Evolutionary conservation across 2,888 invertebrate species (phyloP), one percentile per base, ranked within the genome.

Genomic region (Lepeophtheirus nordmannii): DNA sequence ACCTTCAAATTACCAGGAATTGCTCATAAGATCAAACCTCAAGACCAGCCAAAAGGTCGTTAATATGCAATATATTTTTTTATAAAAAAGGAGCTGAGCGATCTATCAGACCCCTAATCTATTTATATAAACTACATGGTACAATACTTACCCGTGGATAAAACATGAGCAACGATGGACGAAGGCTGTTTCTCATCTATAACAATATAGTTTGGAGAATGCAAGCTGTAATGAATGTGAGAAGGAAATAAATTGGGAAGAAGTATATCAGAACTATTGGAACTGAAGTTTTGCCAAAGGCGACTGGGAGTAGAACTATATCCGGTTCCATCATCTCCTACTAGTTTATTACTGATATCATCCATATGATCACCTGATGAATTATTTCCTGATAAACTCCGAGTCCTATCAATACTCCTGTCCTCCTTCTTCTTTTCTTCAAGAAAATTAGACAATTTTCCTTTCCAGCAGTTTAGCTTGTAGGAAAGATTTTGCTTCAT

Each of bases 181-280:
- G 66, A 66, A 17, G 66, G 66, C 30, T 66, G 38, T n/a, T 30
- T 61, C 22, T 66, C 66, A 41, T 41, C 46, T 40, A 66, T 41
- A 10, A 60, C 60, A 37, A 46, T 46, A 46, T 46, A 37, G 39
- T 37, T 61, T 12, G 30, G 61, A 58, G 58, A 58, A 22, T 20
- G 17, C 9, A 30, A 20, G 17, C 30, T 20, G 14, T 23, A 58
- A 22, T 58, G 58, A 30, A 30, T 14, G 14, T 30, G 22, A 14
- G 58, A 58, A 14, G 30, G 58, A 30, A 30, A 23, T 5, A 58
- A 17, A 30, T 23, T 58, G 22, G 30, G 58, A 58, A 23, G 58
- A 20, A 14, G n/a, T 14, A 46, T 8, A 8, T 46, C 53, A 14
- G 17, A 46, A 17, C 8, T 46, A 46, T 17, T 46, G 2, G 53